Evolutionary conservation across 2,888 invertebrate species (phyloP).

Genomic region (Vanessa cardui): DNA sequence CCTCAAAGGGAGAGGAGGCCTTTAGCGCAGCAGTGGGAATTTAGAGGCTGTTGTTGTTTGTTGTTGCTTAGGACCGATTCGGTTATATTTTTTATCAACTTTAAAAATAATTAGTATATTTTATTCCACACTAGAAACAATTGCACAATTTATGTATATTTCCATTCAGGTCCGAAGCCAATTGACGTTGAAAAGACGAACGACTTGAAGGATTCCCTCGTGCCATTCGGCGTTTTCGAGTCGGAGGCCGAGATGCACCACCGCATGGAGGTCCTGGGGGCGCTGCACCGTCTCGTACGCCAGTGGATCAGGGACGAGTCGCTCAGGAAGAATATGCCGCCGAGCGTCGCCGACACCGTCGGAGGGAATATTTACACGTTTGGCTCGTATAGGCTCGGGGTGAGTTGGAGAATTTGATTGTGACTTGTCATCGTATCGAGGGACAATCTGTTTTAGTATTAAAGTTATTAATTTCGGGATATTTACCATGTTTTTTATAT

Average conservation of each 20-base stretch:
- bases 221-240: slow-evolving; percentile 95
- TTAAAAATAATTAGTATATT: too few species aligned
- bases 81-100: too few species aligned
- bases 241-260: slow-evolving; percentile 94
- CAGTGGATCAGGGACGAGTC: slow-evolving; percentile 97
- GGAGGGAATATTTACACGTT: slow-evolving; percentile 99
- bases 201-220: slow-evolving; percentile 90
- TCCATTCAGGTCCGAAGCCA: slow-evolving; percentile 86
- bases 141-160: not conserved
- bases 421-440: too few species aligned
- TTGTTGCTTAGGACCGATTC: too few species aligned
- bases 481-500: too few species aligned
- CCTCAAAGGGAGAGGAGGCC: too few species aligned
- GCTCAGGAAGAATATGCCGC: slow-evolving; percentile 94
- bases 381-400: slow-evolving; percentile 97
- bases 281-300: slow-evolving; percentile 94
- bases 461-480: too few species aligned
- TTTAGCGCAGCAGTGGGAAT: too few species aligned
- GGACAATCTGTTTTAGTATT: too few species aligned
- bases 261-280: slow-evolving; percentile 91
- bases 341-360: slow-evolving; percentile 93
- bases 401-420: slow-evolving; percentile 56
- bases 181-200: slow-evolving; percentile 88
- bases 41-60: too few species aligned
- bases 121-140: too few species aligned